Evolutionary conservation across 2,113 vertebrate species (phyloP).

Genomic region (Gorsachius goisagi): DNA sequence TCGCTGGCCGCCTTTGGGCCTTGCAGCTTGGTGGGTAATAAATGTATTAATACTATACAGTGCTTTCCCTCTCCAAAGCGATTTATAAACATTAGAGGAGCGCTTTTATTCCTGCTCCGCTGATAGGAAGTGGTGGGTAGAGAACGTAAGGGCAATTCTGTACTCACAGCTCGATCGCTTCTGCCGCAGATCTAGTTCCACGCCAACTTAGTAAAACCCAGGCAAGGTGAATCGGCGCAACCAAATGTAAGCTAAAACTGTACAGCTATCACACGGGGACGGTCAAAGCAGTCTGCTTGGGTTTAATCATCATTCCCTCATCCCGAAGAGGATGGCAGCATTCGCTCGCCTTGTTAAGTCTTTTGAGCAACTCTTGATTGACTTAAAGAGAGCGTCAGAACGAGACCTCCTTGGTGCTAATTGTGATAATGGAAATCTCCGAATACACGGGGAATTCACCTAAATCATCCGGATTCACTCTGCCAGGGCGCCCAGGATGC

Average conservation of each 20-base stretch:
- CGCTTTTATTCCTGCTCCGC: neutral
- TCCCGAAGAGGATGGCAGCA: neutral
- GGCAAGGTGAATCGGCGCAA: neutral
- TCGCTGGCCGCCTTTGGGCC: neutral
- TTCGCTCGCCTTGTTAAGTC: neutral
- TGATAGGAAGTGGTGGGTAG: neutral
- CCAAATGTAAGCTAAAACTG: neutral
- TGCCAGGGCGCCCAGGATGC: fast-evolving
- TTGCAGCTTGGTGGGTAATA: slow-evolving; percentile 9
- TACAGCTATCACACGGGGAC: neutral
- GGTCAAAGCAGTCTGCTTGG: neutral
- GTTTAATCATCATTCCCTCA: neutral
- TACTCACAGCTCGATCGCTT: neutral
- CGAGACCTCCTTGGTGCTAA: neutral
- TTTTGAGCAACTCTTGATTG: neutral
- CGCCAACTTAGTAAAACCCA: neutral
- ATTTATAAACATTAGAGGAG: neutral
- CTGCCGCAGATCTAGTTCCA: neutral
- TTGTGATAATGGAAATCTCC: neutral
- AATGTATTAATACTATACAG: slow-evolving; percentile 4
- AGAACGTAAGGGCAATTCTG: neutral
- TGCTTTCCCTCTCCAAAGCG: neutral
- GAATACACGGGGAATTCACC: neutral
- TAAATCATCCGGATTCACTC: neutral
- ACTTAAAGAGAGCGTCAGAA: neutral